Evolutionary conservation across 2,888 invertebrate genomes (phyloP).

Genomic region (Eupithecia dodoneata): DNA sequence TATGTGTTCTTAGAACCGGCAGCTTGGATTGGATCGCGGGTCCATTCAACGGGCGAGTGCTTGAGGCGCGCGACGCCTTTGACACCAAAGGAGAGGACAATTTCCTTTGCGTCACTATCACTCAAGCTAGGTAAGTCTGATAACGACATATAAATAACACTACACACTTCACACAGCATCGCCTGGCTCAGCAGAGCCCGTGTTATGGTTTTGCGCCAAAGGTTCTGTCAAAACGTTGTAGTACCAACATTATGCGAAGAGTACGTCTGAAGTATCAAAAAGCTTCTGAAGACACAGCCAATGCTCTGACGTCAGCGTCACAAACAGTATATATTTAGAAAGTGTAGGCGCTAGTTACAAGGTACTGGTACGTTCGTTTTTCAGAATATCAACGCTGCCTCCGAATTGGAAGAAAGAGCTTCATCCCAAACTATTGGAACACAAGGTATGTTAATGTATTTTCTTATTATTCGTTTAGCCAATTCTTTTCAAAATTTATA

Average conservation of each 20-base stretch:
- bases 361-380: conserved; percentile 27
- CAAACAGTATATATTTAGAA: not conserved
- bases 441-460: conserved; percentile 37
- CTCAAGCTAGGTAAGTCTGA: conserved; percentile 63
- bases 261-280: not conserved
- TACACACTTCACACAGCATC: not conserved
- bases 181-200: not conserved
- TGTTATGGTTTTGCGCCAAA: too few species aligned
- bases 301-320: not conserved
- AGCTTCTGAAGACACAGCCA: not conserved
- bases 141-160: not conserved
- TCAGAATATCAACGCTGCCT: conserved; percentile 68
- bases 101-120: conserved; percentile 68
- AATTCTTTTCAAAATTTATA: not conserved
- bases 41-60: conserved; percentile 4
- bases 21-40: not conserved
- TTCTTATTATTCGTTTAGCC: not conserved
- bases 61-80: conserved; percentile 64
- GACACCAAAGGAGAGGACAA: conserved; percentile 63
- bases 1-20: not conserved
- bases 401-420: conserved; percentile 72
- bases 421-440: conserved; percentile 66
- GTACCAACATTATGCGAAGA: too few species aligned
- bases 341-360: not conserved
- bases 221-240: too few species aligned